Conservation (phyloP, 2,113 vertebrate species). For the Polyodon spathula region DNA sequence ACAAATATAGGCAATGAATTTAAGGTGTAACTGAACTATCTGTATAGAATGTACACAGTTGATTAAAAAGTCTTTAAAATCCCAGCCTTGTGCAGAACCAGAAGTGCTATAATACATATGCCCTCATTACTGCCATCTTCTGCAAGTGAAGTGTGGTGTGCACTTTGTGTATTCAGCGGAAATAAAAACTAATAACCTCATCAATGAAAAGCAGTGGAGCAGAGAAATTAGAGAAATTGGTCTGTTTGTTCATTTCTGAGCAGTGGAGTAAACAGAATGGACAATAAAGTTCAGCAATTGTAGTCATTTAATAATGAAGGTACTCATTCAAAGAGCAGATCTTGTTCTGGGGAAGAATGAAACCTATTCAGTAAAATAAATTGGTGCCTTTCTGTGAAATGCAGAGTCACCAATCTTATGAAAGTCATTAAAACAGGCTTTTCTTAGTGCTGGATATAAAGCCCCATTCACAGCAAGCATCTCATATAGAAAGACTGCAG, state of each 20-base stretch:
- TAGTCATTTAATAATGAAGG: slow-evolving; percentile 24
- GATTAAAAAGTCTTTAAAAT: no score
- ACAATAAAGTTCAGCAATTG: slow-evolving; percentile 18
- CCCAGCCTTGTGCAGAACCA: no score
- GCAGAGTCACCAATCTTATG: no score
- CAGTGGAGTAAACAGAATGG: slow-evolving; percentile 24
- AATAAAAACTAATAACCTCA: slow-evolving; percentile 36
- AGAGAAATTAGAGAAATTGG: slow-evolving; percentile 22
- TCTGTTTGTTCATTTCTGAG: slow-evolving; percentile 22
- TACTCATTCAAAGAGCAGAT: slow-evolving; percentile 15
- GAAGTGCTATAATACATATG: neutral
- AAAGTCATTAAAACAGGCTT: neutral
- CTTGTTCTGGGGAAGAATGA: slow-evolving; percentile 9
- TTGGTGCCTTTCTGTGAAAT: neutral
- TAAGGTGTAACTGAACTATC: no score
- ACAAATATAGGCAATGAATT: no score
- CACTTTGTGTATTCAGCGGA: slow-evolving; percentile 17
- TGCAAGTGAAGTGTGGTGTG: slow-evolving; percentile 21
- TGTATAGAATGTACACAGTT: no score
- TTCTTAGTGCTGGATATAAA: neutral
- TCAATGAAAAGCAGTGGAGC: slow-evolving; percentile 26
- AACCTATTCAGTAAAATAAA: neutral
- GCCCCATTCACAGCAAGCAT: neutral
- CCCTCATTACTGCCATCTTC: slow-evolving; percentile 20
- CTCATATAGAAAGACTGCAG: neutral